A percentile compares a stretch with the other conserved stretches of the same genome.
Conservation (phyloP, 2,113 vertebrate genomes). For the Camelus dromedarius region DNA sequence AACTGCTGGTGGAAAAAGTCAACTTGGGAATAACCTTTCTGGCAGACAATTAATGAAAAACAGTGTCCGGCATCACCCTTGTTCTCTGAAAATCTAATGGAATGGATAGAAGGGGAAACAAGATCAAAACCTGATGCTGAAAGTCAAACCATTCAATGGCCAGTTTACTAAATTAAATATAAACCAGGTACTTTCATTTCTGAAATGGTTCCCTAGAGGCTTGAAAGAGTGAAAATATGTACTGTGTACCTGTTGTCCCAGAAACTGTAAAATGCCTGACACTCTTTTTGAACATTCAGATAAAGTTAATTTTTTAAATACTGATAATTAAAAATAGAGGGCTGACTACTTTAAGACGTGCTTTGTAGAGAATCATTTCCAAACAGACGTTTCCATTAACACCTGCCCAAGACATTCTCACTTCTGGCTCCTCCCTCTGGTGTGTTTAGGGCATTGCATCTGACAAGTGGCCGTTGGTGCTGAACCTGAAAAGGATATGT, state of each 20-base stretch:
- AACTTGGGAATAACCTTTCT: neutral
- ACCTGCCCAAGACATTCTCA: neutral
- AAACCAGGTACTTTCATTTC: neutral
- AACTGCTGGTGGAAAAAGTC: neutral
- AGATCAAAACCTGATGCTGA: neutral
- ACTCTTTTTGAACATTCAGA: neutral
- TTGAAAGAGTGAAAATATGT: neutral
- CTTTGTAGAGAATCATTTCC: neutral
- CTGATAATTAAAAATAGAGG: neutral
- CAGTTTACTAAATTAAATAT: neutral
- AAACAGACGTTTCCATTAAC: neutral
- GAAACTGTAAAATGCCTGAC: neutral
- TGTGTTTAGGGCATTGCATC: neutral
- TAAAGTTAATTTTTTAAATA: neutral
- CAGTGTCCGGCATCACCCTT: neutral
- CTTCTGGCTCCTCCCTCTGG: neutral
- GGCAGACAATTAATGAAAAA: neutral
- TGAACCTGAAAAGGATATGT: neutral
- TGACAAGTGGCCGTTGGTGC: neutral
- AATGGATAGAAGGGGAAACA: neutral
- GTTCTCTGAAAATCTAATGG: conserved; percentile 12
- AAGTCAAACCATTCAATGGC: neutral
- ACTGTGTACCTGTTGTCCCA: neutral
- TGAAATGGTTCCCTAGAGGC: neutral
- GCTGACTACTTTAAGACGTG: neutral